Base-by-base conservation (phyloP, 2,797 vertebrate genomes). In the Coendou prehensilis region DNA sequence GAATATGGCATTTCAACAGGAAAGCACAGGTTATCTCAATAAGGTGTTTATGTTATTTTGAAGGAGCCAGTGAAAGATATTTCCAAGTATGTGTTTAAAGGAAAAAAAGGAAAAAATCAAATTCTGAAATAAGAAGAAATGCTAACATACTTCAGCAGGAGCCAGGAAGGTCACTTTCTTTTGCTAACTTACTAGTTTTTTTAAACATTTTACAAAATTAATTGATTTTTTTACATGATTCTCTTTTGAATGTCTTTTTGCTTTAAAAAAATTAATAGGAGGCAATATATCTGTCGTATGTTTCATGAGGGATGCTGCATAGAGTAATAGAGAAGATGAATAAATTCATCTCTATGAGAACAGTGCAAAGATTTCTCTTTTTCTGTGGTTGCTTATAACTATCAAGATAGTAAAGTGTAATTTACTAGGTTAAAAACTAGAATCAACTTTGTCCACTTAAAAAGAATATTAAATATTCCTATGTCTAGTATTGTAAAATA, bases 221-320 rank as follows among this genome's bases (percentile, higher is more conserved):
- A 52, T 69, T 33, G 7, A 41, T 67, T 67, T 75, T 93, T 71
- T 93, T 54, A 67, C 37, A 26, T 13, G 73, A 54, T 87, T 85
- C 20, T 61, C 3, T 86, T 73, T 73, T 82, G 56, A 87, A 47
- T 85, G 28, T 5, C 56, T 75, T 91, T 95, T 96, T 85, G 23
- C 75, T 86, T 89, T 89, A 64, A 91, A 69, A 57, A 82, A 17
- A n/a, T 87, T 94, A 86, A 76, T 92, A 64, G 23, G 9, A 94
- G 26, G n/a, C 30, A 73, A 41, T 45, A 15, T 83, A 82, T 82
- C 57, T 79, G 30, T 73, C 59, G 76, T 87, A 64, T 79, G 23
- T 85, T 83, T 84, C 13, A 64, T n/a, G 26, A 95, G 17, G 1
- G 30, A 86, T 76, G 0, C 61, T 82, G 15, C 33, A 75, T 18